Base-by-base conservation (phyloP, 2,797 vertebrate species). In the Rhinophrynus dorsalis region DNA sequence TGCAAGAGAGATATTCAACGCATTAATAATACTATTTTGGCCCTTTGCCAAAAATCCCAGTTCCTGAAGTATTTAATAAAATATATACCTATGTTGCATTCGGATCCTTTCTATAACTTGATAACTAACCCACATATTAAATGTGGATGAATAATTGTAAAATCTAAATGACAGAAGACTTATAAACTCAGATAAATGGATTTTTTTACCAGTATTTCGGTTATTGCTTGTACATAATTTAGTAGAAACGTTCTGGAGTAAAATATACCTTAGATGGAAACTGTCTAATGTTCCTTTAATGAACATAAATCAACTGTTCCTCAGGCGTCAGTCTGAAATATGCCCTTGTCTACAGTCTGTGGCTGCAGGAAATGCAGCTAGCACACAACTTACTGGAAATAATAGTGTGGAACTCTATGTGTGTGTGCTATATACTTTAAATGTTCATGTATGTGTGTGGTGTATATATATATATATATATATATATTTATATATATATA, bases 351-450 rank as follows among this genome's bases (percentile, higher is more conserved):
- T 69, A 48, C 56, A 44, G 48, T 62, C 67, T 69, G 38, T 62
- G 54, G 57, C 48, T 62, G 57, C 38, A 69, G 57, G 67, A 70
- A 62, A 70, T 70, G 67, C 58, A 55, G 58, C 59, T 68, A 7
- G 27, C 48, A 59, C 48, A 55, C 54, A 54, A 52, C 50, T 58
- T 64, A 64, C 62, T 65, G 62, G 60, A 58, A 65, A 73, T 64
- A 42, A 50, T 0, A 35, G 38, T 38, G 35, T 38, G 35, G 9
- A 3, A 9, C 35, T 38, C 12, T 38, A 13, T 38, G n/a, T 38
- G 35, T 38, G 35, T 13, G 12, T 12, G n/a, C n/a, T n/a, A n/a
- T n/a, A n/a, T n/a, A n/a, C n/a, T n/a, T n/a, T n/a, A n/a, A n/a
- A n/a, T n/a, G n/a, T n/a, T n/a, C n/a, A n/a, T n/a, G n/a, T n/a